Evolutionary conservation across 2,113 vertebrate genomes (phyloP).

Genomic region (Pseudopipra pipra): DNA sequence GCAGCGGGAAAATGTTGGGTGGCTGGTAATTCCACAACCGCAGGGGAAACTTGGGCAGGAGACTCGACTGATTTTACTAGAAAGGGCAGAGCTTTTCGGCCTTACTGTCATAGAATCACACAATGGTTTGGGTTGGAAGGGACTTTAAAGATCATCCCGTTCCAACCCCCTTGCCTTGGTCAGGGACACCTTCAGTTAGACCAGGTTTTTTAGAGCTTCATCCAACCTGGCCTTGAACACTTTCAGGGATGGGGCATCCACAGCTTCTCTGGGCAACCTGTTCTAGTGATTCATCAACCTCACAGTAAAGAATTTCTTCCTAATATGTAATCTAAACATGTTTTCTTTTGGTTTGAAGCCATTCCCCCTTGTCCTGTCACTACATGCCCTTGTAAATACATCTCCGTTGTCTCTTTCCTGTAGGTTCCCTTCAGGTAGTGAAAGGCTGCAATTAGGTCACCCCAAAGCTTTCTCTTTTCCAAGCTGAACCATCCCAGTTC

Average conservation of each 20-base stretch:
- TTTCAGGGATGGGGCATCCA: neutral
- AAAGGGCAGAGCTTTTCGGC: neutral
- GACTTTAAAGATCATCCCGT: neutral
- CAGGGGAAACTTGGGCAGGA: neutral
- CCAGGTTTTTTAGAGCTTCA: neutral
- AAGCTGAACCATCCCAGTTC: neutral
- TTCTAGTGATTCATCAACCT: neutral
- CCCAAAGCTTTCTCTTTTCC: neutral
- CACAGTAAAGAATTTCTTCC: neutral
- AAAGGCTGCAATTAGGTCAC: neutral
- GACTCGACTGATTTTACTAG: neutral
- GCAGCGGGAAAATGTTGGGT: neutral
- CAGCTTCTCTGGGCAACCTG: neutral
- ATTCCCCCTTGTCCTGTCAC: neutral
- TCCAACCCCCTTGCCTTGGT: accelerated
- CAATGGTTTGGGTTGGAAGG: neutral
- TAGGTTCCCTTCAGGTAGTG: neutral
- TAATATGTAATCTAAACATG: neutral
- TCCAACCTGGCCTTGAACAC: neutral
- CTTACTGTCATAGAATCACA: accelerated
- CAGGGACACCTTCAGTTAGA: too few species aligned
- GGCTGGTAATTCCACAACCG: neutral
- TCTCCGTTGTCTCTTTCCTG: neutral
- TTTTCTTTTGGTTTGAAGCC: neutral
- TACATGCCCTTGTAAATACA: neutral